Evolutionary conservation across 2,888 invertebrate genomes (phyloP).

Genomic region (Ctenicera cuprea): DNA sequence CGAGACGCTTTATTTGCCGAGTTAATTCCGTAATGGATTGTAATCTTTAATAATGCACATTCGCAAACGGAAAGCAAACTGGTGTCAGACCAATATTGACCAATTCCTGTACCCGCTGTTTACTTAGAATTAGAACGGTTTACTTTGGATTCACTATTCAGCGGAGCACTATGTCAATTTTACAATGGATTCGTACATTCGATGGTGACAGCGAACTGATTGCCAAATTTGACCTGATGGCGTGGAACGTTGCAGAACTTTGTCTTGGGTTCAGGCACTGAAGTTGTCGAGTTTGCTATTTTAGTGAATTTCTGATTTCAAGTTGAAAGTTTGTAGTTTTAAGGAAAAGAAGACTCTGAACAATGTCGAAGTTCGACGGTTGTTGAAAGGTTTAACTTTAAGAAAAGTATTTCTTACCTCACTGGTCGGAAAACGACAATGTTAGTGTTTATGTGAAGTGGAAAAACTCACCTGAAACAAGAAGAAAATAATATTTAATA

Average conservation of each 20-base stretch:
- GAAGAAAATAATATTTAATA: neutral
- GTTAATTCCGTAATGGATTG: slow-evolving; percentile 26
- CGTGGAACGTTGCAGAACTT: neutral
- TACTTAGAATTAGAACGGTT: slow-evolving; percentile 47
- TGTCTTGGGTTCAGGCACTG: neutral
- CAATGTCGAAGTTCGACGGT: too few species aligned
- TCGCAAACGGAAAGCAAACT: slow-evolving; percentile 43
- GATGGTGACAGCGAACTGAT: slow-evolving; percentile 10
- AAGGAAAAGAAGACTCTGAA: too few species aligned
- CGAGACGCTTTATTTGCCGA: neutral
- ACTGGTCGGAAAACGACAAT: too few species aligned
- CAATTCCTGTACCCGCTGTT: slow-evolving; percentile 40
- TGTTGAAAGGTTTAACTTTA: too few species aligned
- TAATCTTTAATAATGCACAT: slow-evolving; percentile 41
- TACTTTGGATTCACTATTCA: slow-evolving; percentile 40
- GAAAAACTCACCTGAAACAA: slow-evolving; percentile 13
- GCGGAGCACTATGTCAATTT: slow-evolving; percentile 35
- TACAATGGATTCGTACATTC: slow-evolving; percentile 25
- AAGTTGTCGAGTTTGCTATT: neutral
- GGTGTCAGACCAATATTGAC: slow-evolving; percentile 47
- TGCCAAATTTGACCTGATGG: slow-evolving; percentile 23
- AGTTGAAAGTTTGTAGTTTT: neutral
- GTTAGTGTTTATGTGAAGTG: too few species aligned
- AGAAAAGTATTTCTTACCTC: too few species aligned
- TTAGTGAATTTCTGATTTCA: neutral